phyloP scores from a whole-genome alignment of 2,113 vertebrate genomes.

The Pao palembangensis region DNA sequence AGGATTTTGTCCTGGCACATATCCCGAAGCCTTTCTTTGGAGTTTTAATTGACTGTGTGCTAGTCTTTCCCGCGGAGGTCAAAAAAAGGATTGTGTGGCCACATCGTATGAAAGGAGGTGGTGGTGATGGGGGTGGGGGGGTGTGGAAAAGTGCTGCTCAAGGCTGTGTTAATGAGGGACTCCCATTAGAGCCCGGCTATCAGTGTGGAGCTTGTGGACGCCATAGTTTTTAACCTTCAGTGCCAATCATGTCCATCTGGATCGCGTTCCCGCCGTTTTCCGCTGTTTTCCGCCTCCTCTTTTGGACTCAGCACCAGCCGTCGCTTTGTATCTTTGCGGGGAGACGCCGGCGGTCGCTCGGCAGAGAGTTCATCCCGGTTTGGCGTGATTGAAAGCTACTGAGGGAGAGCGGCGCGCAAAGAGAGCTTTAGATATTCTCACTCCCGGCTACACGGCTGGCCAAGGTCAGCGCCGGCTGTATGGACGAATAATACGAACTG shows the following conservation, averaged over 20 bases:
- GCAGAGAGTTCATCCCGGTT: slow-evolving; percentile 11
- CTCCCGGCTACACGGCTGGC: slow-evolving; percentile 42
- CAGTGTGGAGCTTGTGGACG: slow-evolving; percentile 57
- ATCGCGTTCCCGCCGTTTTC: slow-evolving; percentile 57
- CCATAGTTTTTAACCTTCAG: slow-evolving; percentile 68
- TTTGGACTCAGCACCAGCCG: slow-evolving; percentile 34
- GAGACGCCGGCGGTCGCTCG: not conserved
- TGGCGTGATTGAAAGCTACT: slow-evolving; percentile 27
- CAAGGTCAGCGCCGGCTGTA: slow-evolving; percentile 63
- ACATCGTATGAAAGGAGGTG: slow-evolving; percentile 6
- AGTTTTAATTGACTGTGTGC: slow-evolving; percentile 52
- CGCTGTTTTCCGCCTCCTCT: slow-evolving; percentile 43
- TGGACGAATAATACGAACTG: slow-evolving; percentile 48
- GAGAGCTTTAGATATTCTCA: slow-evolving; percentile 34
- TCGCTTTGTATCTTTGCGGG: slow-evolving; percentile 21
- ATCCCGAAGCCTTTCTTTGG: slow-evolving; percentile 40
- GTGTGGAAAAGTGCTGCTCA: slow-evolving; percentile 36
- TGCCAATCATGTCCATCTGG: slow-evolving; percentile 38
- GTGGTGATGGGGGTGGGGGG: not conserved
- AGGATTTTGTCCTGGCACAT: slow-evolving; percentile 41
- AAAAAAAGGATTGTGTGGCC: slow-evolving; percentile 46
- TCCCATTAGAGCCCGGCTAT: slow-evolving; percentile 55
- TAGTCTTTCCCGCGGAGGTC: slow-evolving; percentile 49
- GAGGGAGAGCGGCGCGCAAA: slow-evolving; percentile 21
- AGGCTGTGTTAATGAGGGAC: slow-evolving; percentile 38